Conservation (phyloP, 2,797 vertebrate species). For the Lemur catta region DNA sequence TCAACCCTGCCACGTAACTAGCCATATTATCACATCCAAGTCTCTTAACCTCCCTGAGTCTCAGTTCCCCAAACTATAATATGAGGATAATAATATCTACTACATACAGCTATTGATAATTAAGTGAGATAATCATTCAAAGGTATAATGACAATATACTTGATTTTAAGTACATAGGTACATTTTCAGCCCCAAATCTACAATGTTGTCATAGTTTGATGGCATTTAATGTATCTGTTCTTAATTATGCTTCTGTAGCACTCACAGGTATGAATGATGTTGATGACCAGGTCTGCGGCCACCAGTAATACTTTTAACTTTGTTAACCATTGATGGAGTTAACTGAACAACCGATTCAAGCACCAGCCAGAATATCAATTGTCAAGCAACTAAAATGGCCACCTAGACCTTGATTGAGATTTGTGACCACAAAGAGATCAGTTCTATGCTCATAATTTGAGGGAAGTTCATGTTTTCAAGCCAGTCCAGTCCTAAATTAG, state of each 20-base stretch:
- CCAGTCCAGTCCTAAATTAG: background rate
- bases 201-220: background rate
- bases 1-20: background rate
- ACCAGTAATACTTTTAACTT: background rate
- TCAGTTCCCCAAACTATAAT: background rate
- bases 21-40: background rate
- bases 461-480: background rate
- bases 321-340: background rate
- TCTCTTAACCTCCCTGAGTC: background rate
- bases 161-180: constrained; percentile 14
- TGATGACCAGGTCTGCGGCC: background rate
- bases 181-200: background rate
- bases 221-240: background rate
- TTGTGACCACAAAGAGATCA: background rate
- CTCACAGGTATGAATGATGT: background rate
- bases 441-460: background rate
- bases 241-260: background rate
- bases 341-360: background rate
- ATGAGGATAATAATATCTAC: background rate
- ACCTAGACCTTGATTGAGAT: background rate
- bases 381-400: constrained; percentile 14
- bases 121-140: background rate
- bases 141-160: background rate
- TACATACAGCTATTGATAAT: background rate
- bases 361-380: background rate